Conservation (phyloP, 1,140 invertebrate species). For the Philotrypesis tridentata region DNA sequence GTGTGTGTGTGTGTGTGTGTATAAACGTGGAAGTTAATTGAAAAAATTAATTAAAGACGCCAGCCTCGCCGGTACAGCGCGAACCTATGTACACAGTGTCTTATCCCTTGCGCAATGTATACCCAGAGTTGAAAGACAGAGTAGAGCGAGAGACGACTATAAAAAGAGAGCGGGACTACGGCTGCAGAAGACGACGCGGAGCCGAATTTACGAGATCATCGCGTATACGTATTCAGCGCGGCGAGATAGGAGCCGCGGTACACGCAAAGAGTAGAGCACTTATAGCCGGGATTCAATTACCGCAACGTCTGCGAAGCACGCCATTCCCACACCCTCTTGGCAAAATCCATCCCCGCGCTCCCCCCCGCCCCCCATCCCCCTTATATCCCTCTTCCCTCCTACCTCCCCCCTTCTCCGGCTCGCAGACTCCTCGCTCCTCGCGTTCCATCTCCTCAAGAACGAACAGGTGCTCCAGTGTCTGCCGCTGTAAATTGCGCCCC, state of each 20-base stretch:
- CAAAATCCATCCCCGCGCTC: conserved; percentile 43
- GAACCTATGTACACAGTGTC: conserved; percentile 21
- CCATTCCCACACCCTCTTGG: conserved; percentile 65
- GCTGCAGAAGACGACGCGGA: neutral
- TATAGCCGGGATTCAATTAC: conserved; percentile 73
- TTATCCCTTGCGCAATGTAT: neutral
- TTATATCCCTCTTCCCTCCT: no score
- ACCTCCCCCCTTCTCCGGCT: no score
- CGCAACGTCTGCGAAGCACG: conserved; percentile 72
- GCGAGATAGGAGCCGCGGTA: conserved; percentile 6
- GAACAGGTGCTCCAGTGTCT: conserved; percentile 72
- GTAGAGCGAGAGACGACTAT: neutral
- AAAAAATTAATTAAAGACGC: conserved; percentile 51
- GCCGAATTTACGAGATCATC: conserved; percentile 48
- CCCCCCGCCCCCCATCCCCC: no score
- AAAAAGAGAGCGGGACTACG: conserved; percentile 1
- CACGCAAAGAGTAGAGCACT: conserved; percentile 51
- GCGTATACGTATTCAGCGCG: conserved; percentile 20
- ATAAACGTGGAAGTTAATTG: conserved; percentile 40
- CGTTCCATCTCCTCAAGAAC: conserved; percentile 69
- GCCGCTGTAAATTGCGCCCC: conserved; percentile 72
- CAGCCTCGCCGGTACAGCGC: neutral
- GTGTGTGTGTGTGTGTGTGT: no score
- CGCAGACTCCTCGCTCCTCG: conserved; percentile 56
- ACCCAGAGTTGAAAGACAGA: conserved; percentile 16